Evolutionary conservation across 2,113 vertebrate species (phyloP).

Genomic region (Ictalurus furcatus): DNA sequence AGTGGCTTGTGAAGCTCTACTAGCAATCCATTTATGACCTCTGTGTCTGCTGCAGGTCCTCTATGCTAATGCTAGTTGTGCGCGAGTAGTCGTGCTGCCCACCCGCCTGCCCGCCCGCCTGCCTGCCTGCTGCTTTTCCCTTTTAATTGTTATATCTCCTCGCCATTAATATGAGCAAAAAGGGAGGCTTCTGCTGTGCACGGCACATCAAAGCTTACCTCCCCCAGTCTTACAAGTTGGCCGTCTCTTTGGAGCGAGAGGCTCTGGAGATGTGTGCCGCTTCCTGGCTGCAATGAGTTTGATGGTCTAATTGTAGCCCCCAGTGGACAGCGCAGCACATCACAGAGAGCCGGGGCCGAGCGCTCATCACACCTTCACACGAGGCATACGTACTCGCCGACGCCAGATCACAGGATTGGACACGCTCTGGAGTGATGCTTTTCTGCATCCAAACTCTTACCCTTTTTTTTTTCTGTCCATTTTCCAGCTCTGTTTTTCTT

Average conservation of each 20-base stretch:
- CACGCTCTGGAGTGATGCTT: slow-evolving; percentile 18
- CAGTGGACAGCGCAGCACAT: slow-evolving; percentile 75
- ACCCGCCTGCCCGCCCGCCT: slow-evolving; percentile 42
- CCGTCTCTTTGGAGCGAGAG: slow-evolving; percentile 71
- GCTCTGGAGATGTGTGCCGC: slow-evolving; percentile 64
- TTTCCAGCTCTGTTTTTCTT: slow-evolving; percentile 5
- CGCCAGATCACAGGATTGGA: not conserved
- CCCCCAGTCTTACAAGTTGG: slow-evolving; percentile 74
- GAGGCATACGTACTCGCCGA: not conserved
- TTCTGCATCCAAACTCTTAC: not conserved
- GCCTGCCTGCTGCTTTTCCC: slow-evolving; percentile 55
- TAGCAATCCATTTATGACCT: slow-evolving; percentile 30
- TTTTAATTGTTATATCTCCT: slow-evolving; percentile 75
- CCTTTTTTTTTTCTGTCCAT: not conserved
- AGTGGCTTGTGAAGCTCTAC: slow-evolving; percentile 10
- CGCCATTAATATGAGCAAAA: slow-evolving; percentile 72
- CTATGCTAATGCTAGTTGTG: slow-evolving; percentile 40
- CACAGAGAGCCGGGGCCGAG: slow-evolving; percentile 63
- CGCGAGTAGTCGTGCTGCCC: slow-evolving; percentile 18
- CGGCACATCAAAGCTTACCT: slow-evolving; percentile 75
- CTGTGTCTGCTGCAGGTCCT: slow-evolving; percentile 27
- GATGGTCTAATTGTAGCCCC: slow-evolving; percentile 81
- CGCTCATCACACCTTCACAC: slow-evolving; percentile 43
- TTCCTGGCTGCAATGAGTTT: slow-evolving; percentile 73
- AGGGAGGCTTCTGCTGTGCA: slow-evolving; percentile 65